Conservation (phyloP, 2,888 invertebrate species). For the Nudaria mundana region DNA sequence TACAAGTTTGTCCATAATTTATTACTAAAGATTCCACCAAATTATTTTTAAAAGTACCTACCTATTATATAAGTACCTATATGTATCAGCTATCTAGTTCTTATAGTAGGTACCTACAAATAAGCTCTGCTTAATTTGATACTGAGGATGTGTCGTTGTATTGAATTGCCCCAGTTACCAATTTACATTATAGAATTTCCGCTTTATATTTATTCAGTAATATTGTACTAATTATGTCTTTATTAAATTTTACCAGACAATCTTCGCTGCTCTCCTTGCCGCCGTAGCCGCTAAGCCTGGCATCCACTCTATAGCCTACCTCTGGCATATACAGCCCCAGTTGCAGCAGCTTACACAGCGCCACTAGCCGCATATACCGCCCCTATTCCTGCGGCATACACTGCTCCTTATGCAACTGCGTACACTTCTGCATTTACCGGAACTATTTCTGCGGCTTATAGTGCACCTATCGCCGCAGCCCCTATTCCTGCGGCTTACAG, state of each 20-base stretch:
- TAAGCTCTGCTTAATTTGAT: no score
- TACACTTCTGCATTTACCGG: constrained; percentile 48
- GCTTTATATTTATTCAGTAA: no score
- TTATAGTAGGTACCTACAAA: no score
- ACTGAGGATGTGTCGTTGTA: no score
- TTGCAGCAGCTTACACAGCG: constrained; percentile 47
- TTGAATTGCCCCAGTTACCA: no score
- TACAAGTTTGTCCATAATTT: no score
- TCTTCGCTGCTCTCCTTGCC: constrained; percentile 60
- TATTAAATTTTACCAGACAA: constrained; percentile 41
- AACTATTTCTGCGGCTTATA: constrained; percentile 39
- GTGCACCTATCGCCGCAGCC: constrained; percentile 40
- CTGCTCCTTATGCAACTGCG: constrained; percentile 20
- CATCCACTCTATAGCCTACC: constrained; percentile 50
- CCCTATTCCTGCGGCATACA: constrained; percentile 42
- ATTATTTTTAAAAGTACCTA: no score
- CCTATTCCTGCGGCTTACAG: constrained; percentile 51
- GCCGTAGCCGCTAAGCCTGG: constrained; percentile 69
- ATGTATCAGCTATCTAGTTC: no score
- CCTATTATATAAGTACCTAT: no score
- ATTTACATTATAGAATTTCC: no score
- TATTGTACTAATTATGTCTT: no score
- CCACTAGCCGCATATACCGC: constrained; percentile 45
- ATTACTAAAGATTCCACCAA: no score
- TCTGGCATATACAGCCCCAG: constrained; percentile 40